Percentiles rank a stretch among this genome's conserved stretches.
These are phyloP conservation scores for Geotrupes spiniger DNA, from an alignment of 2,888 invertebrate species.

Conservation along the genomic window DNA sequence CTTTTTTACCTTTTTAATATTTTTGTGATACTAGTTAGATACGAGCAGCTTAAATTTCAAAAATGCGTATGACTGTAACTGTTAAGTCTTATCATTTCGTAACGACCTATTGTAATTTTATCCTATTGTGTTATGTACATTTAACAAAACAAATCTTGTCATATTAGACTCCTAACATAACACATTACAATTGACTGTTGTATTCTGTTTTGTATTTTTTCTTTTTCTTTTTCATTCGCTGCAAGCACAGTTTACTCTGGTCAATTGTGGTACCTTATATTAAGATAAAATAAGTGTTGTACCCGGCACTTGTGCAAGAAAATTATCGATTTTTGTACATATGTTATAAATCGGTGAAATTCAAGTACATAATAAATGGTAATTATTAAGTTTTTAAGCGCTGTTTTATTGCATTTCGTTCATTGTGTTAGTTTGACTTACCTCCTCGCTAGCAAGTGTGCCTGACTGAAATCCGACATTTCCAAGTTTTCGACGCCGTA, in stretches of 20 bases:
- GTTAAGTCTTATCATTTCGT: too few species aligned
- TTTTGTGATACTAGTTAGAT: constrained; percentile 6
- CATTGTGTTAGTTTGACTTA: too few species aligned
- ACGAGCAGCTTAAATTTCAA: not conserved
- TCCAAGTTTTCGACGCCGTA: too few species aligned
- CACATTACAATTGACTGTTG: constrained; percentile 17
- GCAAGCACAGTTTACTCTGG: constrained; percentile 17
- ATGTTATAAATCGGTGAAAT: constrained; percentile 21
- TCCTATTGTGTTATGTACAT: constrained; percentile 7
- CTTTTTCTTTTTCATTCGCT: constrained; percentile 11
- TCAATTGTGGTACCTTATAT: constrained; percentile 20
- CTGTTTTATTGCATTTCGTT: constrained; percentile 8
- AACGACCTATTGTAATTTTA: too few species aligned
- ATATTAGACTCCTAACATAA: constrained; percentile 2
- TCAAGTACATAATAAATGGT: constrained; percentile 29
- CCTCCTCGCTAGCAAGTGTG: too few species aligned
- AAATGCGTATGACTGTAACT: constrained; percentile 1
- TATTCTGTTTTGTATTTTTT: constrained; percentile 13
- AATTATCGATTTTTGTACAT: constrained; percentile 22
- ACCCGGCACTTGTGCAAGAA: constrained; percentile 19
- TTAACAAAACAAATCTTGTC: constrained; percentile 4
- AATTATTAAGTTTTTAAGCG: constrained; percentile 29
- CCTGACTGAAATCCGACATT: too few species aligned
- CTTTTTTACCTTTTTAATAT: constrained; percentile 2
- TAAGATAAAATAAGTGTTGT: constrained; percentile 17